Evolutionary conservation across 2,797 vertebrate species (phyloP).

Genomic region (Poecile montanus): DNA sequence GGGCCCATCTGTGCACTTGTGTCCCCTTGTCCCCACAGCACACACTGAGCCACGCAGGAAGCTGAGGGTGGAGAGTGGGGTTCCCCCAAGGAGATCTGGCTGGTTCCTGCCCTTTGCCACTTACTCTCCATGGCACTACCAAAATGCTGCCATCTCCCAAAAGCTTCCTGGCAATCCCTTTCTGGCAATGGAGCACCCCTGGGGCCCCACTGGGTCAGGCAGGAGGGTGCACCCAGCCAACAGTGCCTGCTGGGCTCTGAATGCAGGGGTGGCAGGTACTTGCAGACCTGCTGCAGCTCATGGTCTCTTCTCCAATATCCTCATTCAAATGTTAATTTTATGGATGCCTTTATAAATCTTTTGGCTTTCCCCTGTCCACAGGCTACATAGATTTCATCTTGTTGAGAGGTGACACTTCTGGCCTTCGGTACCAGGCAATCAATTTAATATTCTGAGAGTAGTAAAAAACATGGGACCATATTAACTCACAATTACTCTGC

Average conservation of each 20-base stretch:
- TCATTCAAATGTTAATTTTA: conserved; percentile 74
- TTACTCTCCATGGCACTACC: neutral
- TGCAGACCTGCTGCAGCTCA: neutral
- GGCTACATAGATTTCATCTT: conserved; percentile 69
- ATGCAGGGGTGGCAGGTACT: neutral
- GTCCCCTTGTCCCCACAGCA: neutral
- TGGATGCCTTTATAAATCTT: conserved; percentile 73
- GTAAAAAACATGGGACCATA: conserved; percentile 9
- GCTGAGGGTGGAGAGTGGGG: neutral
- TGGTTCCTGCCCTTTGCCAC: neutral
- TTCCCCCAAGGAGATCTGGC: neutral
- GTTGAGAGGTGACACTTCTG: conserved; percentile 74
- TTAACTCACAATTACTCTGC: neutral
- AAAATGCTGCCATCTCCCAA: neutral
- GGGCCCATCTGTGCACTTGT: too few relatives aligned
- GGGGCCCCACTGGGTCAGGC: neutral
- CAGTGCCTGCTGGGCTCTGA: neutral
- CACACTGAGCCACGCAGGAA: neutral
- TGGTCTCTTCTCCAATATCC: neutral
- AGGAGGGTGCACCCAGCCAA: neutral
- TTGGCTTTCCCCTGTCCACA: conserved; percentile 12
- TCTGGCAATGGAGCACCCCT: neutral
- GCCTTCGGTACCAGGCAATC: conserved; percentile 72
- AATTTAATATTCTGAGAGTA: conserved; percentile 59
- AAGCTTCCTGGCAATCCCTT: neutral